Base-by-base conservation (phyloP, 2,888 invertebrate genomes). In the Rhagophthalmus giganteus region DNA sequence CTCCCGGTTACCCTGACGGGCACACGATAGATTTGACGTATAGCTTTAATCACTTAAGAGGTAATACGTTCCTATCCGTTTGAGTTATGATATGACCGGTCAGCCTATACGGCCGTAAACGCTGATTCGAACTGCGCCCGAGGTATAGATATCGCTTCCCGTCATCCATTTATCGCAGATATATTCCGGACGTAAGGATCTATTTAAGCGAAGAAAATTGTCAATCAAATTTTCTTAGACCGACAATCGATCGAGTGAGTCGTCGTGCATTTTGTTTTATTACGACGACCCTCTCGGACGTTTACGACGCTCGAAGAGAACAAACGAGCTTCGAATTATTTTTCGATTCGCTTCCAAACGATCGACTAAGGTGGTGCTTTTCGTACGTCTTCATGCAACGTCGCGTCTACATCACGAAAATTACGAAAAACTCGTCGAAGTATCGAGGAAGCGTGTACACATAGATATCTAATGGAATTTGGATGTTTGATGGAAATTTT, bases 11-110 rank as follows among this genome's bases (percentile, higher is more conserved):
- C 20, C 44, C 45, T 50, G 61, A 60, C 55, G 48, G 58, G 58
- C 57, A 59, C 62, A 67, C 69, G 63, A 71, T 73, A 71, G 70
- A 67, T 64, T 67, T 72, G 70, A 73, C 68, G 67, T 65, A 74
- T 73, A 60, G 66, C 69, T 71, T 71, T 73, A 74, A 74, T 74
- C 74, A 74, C 72, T 72, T 74, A 74, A 74, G 71, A 74, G 74
- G 72, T 71, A 71, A 72, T 71, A 68, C 68, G 71, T 67, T 42
- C 54, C 41, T 46, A 66, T 67, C 70, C 64, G 66, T 61, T 62
- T 74, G 74, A 74, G 71, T 74, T 74, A 74, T 74, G 73, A 74
- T 71, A 73, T 72, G 68, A 68, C 67, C 72, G 70, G 66, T 65
- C 69, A 64, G 70, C 59, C 64, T 66, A 66, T 71, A 69, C 65